Conservation (phyloP, 2,113 vertebrate species). For the Panthera leo region DNA sequence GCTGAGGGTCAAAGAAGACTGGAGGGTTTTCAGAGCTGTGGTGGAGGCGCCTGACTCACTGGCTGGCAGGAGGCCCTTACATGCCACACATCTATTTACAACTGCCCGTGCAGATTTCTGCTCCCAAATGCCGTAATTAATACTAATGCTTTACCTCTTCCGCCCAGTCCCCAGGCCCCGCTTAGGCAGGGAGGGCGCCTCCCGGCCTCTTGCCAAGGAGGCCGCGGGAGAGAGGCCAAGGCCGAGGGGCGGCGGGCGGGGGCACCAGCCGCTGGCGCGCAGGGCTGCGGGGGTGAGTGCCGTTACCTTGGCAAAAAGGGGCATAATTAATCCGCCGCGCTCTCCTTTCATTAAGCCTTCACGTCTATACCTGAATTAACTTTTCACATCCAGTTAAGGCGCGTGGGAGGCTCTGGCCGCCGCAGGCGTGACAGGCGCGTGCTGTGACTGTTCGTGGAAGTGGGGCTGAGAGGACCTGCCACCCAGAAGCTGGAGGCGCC, state of each 20-base stretch:
- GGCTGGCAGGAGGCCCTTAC: not conserved
- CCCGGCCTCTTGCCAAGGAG: slow-evolving; percentile 32
- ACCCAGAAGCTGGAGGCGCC: not conserved
- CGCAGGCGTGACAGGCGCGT: not conserved
- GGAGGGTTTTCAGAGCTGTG: not conserved
- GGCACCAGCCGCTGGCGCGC: not conserved
- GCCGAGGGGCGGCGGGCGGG: not conserved
- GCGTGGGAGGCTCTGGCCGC: slow-evolving; percentile 2
- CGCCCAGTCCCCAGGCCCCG: slow-evolving; percentile 7
- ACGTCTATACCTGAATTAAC: slow-evolving; percentile 77
- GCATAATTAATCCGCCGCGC: slow-evolving; percentile 76
- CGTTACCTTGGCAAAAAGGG: slow-evolving; percentile 68
- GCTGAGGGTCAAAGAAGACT: not conserved
- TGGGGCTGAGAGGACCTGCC: not conserved
- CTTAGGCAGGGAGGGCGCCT: slow-evolving; percentile 58
- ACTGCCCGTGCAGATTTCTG: slow-evolving; percentile 56
- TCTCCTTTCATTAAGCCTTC: slow-evolving; percentile 75
- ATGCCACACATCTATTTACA: not conserved
- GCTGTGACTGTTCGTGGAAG: not conserved
- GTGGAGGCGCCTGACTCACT: not conserved
- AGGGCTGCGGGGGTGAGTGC: slow-evolving; percentile 24
- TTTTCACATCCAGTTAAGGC: slow-evolving; percentile 72
- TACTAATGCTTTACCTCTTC: slow-evolving; percentile 59
- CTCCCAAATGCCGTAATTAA: slow-evolving; percentile 69
- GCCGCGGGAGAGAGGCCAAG: not conserved